These are phyloP conservation scores for Arge pagana DNA, from an alignment of 2,888 invertebrate genomes.

Conservation along the genomic window DNA sequence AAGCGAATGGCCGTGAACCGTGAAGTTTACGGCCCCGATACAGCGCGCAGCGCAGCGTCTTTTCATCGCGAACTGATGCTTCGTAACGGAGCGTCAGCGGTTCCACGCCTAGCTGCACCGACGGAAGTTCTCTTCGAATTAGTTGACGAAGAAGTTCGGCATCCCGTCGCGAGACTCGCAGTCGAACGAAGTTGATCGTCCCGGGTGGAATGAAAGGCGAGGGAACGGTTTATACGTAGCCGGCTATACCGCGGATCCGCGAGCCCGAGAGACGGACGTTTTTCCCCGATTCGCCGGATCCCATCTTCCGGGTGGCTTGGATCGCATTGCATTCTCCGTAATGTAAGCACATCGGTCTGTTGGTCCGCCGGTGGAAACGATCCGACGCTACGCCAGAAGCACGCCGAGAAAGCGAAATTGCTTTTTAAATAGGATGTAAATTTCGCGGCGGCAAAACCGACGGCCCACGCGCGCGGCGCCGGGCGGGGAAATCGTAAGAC, in stretches of 20 bases:
- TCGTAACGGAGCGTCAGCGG: constrained; percentile 20
- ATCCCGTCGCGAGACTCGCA: too few species aligned
- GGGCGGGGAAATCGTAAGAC: constrained; percentile 3
- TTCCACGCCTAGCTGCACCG: constrained; percentile 18
- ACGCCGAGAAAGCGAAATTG: constrained; percentile 18
- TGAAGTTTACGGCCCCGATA: too few species aligned
- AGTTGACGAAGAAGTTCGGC: constrained; percentile 21
- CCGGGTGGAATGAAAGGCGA: too few species aligned
- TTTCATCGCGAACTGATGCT: constrained; percentile 19
- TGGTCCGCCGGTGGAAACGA: constrained; percentile 6
- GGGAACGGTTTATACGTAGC: too few species aligned
- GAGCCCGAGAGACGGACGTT: too few species aligned
- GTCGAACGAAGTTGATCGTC: too few species aligned
- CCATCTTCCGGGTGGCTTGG: constrained; percentile 6
- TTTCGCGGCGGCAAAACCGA: not conserved
- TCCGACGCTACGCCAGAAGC: constrained; percentile 10
- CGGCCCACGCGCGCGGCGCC: not conserved
- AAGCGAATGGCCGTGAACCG: too few species aligned
- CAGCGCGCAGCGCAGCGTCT: too few species aligned
- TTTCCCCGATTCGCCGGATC: too few species aligned
- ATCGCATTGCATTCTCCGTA: constrained; percentile 14
- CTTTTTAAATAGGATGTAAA: constrained; percentile 21
- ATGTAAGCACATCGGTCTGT: too few species aligned
- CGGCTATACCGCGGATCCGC: too few species aligned
- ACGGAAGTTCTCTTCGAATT: constrained; percentile 17